These are phyloP conservation scores for Phymastichus coffea DNA, from an alignment of 1,140 invertebrate genomes.

Conservation along the genomic window DNA sequence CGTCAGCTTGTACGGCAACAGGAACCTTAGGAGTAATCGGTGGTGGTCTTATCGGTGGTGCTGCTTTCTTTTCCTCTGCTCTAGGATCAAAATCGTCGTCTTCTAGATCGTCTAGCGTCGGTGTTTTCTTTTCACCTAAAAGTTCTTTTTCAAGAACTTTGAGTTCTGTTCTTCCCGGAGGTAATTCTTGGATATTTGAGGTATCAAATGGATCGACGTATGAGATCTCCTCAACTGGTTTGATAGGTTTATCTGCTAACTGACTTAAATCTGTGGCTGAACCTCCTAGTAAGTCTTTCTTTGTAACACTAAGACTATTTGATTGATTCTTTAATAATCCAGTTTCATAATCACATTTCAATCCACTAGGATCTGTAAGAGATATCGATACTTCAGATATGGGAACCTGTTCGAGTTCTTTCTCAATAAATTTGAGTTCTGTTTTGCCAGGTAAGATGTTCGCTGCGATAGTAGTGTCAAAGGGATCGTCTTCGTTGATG, in stretches of 20 bases:
- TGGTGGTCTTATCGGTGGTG: constrained; percentile 27
- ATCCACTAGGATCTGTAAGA: constrained; percentile 48
- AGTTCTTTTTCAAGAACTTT: constrained; percentile 78
- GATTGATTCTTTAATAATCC: constrained; percentile 34
- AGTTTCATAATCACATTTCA: constrained; percentile 58
- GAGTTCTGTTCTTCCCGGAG: constrained; percentile 74
- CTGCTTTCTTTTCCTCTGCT: constrained; percentile 41
- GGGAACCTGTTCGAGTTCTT: constrained; percentile 58
- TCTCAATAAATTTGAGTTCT: constrained; percentile 65
- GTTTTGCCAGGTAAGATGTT: constrained; percentile 71
- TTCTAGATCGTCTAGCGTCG: constrained; percentile 34
- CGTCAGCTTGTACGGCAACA: constrained; percentile 38
- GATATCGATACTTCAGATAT: constrained; percentile 48
- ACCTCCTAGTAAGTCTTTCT: constrained; percentile 67
- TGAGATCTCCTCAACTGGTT: constrained; percentile 61
- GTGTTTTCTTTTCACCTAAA: constrained; percentile 55
- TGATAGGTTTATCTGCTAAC: constrained; percentile 68
- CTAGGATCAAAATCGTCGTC: constrained; percentile 76
- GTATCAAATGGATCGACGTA: constrained; percentile 86
- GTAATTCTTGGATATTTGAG: constrained; percentile 69
- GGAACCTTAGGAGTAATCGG: constrained; percentile 20
- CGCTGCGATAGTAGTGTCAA: constrained; percentile 82
- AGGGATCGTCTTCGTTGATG: constrained; percentile 69
- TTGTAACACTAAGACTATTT: constrained; percentile 6
- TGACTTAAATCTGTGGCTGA: constrained; percentile 73